These are phyloP conservation scores for Oncopodura yosiiana DNA, from an alignment of 1,140 invertebrate species.

Conservation along the genomic window DNA sequence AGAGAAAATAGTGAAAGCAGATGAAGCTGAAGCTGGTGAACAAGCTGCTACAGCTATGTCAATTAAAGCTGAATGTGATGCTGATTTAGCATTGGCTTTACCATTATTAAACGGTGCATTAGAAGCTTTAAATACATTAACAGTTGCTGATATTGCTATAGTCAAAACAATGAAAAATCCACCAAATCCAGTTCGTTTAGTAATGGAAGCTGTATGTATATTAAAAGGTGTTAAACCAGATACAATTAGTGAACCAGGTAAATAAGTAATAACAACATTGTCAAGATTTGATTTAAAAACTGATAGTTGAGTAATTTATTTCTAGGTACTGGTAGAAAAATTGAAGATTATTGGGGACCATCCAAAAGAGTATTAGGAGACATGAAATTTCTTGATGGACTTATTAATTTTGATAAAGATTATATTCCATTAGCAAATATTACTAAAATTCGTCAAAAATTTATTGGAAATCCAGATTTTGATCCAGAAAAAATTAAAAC, in stretches of 20 bases:
- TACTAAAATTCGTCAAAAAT: slow-evolving; percentile 69
- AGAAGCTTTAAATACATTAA: slow-evolving; percentile 80
- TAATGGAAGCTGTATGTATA: slow-evolving; percentile 94
- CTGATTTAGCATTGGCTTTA: slow-evolving; percentile 82
- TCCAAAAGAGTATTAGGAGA: slow-evolving; percentile 84
- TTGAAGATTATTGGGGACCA: slow-evolving; percentile 88
- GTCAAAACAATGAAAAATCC: slow-evolving; percentile 98
- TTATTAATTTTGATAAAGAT: slow-evolving; percentile 86
- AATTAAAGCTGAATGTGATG: slow-evolving; percentile 92
- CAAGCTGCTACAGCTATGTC: slow-evolving; percentile 69
- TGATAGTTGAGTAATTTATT: too few species aligned
- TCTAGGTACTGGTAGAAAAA: slow-evolving; percentile 60
- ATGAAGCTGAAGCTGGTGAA: slow-evolving; percentile 58
- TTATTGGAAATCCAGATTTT: slow-evolving; percentile 73
- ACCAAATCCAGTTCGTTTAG: slow-evolving; percentile 80
- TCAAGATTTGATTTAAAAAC: too few species aligned
- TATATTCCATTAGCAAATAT: slow-evolving; percentile 73
- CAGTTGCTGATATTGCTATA: slow-evolving; percentile 80
- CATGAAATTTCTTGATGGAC: slow-evolving; percentile 73
- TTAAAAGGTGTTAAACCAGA: slow-evolving; percentile 79
- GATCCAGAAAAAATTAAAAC: slow-evolving; percentile 78
- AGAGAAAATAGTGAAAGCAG: slow-evolving; percentile 50
- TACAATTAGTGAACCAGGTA: slow-evolving; percentile 58
- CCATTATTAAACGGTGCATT: slow-evolving; percentile 85
- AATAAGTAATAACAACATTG: too few species aligned